These are phyloP conservation scores for Drosophila subsilvestris DNA, from an alignment of 2,888 invertebrate genomes.

Conservation along the genomic window DNA sequence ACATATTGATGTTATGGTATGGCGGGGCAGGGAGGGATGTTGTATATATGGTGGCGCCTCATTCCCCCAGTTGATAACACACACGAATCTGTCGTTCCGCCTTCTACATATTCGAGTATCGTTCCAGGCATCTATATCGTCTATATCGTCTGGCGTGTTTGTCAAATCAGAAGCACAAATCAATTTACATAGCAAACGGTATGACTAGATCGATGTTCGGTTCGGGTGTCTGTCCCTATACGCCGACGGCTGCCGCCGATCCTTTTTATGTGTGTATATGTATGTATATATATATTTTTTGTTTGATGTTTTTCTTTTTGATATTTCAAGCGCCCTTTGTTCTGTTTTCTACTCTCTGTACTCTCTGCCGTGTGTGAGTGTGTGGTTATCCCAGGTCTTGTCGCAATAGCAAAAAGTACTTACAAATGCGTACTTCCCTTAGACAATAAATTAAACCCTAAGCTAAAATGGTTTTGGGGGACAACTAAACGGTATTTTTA, in stretches of 20 bases:
- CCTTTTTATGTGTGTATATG: conserved; percentile 1
- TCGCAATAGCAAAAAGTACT: conserved; percentile 29
- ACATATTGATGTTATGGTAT: conserved; percentile 14
- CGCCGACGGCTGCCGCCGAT: conserved; percentile 25
- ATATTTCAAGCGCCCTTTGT: conserved; percentile 28
- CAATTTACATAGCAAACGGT: conserved; percentile 36
- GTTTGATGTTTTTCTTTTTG: conserved; percentile 22
- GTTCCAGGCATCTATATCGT: conserved; percentile 20
- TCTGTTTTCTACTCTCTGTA: conserved; percentile 11
- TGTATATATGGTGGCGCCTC: conserved; percentile 17
- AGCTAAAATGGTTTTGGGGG: conserved; percentile 40
- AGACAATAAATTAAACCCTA: conserved; percentile 40
- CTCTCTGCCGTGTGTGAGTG: neutral
- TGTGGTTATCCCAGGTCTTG: neutral
- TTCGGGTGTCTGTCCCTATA: neutral
- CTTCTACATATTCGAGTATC: conserved; percentile 35
- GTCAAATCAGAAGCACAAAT: conserved; percentile 33
- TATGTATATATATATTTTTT: conserved; percentile 10
- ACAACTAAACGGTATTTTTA: conserved; percentile 35
- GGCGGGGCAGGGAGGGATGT: neutral
- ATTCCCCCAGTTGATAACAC: neutral
- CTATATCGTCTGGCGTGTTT: neutral
- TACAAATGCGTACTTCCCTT: conserved; percentile 34
- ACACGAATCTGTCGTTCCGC: conserved; percentile 8
- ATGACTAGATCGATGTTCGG: conserved; percentile 37